A percentile compares a stretch with the other conserved stretches of the same genome.
Conservation (phyloP, 2,797 vertebrate genomes). For the Platyrinchus mystaceus region DNA sequence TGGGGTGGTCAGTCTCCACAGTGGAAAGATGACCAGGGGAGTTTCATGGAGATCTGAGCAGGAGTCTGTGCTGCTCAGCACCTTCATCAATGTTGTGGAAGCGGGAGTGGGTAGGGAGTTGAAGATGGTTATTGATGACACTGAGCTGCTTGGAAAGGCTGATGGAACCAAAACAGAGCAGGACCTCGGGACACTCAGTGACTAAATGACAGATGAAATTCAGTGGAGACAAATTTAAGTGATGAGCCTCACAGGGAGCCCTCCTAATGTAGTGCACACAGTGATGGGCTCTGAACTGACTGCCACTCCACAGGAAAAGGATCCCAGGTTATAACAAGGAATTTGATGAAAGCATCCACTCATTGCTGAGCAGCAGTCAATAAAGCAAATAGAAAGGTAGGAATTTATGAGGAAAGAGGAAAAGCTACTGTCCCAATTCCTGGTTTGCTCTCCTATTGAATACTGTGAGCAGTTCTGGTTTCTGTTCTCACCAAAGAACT, state of each 20-base stretch:
- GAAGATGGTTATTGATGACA: background rate
- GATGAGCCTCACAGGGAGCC: background rate
- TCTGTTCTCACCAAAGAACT: constrained; percentile 11
- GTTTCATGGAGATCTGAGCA: background rate
- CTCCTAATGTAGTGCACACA: background rate
- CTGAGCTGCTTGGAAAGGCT: background rate
- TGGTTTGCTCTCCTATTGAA: background rate
- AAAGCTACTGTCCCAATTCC: background rate
- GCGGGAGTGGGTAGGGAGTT: background rate
- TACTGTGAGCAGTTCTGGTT: background rate
- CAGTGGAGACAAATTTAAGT: background rate
- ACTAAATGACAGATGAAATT: background rate
- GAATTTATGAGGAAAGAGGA: background rate
- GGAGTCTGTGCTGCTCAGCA: background rate
- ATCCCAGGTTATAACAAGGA: background rate
- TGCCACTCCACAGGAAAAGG: background rate
- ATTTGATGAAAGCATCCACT: background rate
- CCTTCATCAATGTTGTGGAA: background rate
- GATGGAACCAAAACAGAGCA: accelerated
- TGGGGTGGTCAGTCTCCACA: background rate
- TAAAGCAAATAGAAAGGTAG: background rate
- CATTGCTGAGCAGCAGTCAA: background rate
- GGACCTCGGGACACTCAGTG: background rate
- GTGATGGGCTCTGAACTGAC: background rate
- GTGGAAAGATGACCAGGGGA: background rate